phyloP scores from a whole-genome alignment of 37 sponge, comb jelly and placozoan species.

The Agelas oroides region DNA sequence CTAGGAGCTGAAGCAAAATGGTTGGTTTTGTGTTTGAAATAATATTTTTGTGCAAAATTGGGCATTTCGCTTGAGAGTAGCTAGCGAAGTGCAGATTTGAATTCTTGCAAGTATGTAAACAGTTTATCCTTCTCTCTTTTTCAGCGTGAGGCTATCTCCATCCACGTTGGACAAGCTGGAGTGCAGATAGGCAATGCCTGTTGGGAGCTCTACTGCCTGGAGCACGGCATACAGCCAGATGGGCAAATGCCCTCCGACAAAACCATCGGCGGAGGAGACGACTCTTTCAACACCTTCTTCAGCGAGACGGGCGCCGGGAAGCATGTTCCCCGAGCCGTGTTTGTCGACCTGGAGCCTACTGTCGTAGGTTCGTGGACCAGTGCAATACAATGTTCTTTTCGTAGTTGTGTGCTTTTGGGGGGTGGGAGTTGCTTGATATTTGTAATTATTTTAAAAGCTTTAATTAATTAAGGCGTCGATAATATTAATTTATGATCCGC shows the following conservation, averaged over 20 bases:
- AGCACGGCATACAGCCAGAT: constrained; percentile 98
- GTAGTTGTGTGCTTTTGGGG: no score
- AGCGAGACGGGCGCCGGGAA: constrained; percentile 94
- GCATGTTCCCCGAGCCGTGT: constrained; percentile 95
- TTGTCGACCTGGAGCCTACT: constrained; percentile 97
- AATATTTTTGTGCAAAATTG: no score
- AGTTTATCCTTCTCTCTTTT: constrained; percentile 29
- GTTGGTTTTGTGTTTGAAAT: no score
- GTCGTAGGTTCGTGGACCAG: constrained; percentile 78
- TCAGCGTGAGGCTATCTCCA: constrained; percentile 93
- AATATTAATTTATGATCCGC: no score
- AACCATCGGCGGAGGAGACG: constrained; percentile 92
- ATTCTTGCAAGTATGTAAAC: no score
- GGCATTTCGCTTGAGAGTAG: no score
- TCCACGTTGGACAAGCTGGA: constrained; percentile 98
- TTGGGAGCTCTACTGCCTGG: constrained; percentile 98
- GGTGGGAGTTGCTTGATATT: no score
- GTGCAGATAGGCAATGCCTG: constrained; percentile 99
- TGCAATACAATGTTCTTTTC: not conserved
- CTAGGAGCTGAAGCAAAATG: no score
- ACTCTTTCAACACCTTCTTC: constrained; percentile 98
- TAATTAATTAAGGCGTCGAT: no score
- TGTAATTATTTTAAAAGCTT: no score
- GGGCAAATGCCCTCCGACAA: constrained; percentile 96
- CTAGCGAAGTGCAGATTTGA: no score